A percentile compares a stretch with the other conserved stretches of the same genome.
phyloP scores from a whole-genome alignment of 2,888 invertebrate genomes.

The Xestia ashworthii region DNA sequence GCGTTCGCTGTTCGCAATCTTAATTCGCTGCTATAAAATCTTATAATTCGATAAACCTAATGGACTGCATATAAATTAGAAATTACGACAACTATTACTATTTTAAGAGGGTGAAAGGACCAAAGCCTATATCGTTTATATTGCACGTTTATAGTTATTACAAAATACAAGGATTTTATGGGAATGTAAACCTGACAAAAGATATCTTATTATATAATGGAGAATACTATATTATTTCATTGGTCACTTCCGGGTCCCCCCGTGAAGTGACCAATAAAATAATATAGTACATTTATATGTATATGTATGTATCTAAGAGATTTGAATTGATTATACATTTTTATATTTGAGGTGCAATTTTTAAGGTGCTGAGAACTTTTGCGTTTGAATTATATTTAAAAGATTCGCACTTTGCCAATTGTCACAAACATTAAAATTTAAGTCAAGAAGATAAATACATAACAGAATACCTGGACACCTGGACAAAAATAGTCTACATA shows the following conservation, averaged over 20 bases:
- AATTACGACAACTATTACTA: conserved; percentile 62
- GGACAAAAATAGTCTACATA: conserved; percentile 25
- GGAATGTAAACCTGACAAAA: conserved; percentile 26
- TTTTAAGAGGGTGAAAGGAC: conserved; percentile 62
- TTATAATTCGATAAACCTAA: conserved; percentile 66
- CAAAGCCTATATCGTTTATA: conserved; percentile 45
- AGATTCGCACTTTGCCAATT: not conserved
- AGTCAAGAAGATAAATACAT: not conserved
- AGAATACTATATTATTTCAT: conserved; percentile 16
- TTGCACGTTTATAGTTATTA: conserved; percentile 49
- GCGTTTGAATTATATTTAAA: not conserved
- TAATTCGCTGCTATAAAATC: conserved; percentile 54
- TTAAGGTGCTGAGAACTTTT: not conserved
- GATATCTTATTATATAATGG: conserved; percentile 25
- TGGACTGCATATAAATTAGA: conserved; percentile 66
- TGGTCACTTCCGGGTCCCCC: not conserved
- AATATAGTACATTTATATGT: no score
- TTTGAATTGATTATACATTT: not conserved
- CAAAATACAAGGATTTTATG: conserved; percentile 44
- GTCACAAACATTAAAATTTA: not conserved
- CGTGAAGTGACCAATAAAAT: no score
- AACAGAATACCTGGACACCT: not conserved
- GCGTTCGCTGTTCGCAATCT: conserved; percentile 52
- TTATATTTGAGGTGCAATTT: conserved; percentile 2
- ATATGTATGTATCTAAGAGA: no score